phyloP scores from a whole-genome alignment of 53 echinoderm and acorn worm species.

The Henricia sp. region DNA sequence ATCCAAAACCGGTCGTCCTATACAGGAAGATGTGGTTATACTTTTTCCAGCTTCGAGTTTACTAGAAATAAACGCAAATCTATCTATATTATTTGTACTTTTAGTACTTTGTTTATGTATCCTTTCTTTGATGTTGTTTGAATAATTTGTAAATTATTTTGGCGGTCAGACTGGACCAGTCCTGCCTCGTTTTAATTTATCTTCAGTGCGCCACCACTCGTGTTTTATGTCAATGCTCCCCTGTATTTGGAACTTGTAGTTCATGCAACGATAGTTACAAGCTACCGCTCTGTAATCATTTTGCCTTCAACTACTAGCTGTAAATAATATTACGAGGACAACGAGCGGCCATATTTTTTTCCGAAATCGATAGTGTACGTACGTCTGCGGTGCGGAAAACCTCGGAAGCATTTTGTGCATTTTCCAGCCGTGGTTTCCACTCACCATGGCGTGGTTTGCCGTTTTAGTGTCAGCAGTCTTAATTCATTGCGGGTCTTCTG shows the following conservation, averaged over 20 bases:
- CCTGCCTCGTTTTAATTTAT: too few relatives aligned
- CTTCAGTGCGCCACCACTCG: too few relatives aligned
- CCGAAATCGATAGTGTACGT: not conserved
- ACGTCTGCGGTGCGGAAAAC: not conserved
- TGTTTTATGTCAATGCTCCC: too few relatives aligned
- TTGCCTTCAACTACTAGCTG: conserved; percentile 18
- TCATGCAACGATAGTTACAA: not conserved
- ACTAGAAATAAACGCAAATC: too few relatives aligned
- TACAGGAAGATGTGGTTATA: too few relatives aligned
- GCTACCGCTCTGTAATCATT: not conserved
- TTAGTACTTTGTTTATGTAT: too few relatives aligned
- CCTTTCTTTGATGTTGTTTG: too few relatives aligned
- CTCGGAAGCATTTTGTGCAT: not conserved
- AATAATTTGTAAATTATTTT: too few relatives aligned
- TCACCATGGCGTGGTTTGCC: conserved; percentile 52
- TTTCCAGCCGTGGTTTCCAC: conserved; percentile 11
- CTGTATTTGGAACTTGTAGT: conserved; percentile 11
- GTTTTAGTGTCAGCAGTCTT: conserved; percentile 23
- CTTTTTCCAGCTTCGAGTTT: too few relatives aligned
- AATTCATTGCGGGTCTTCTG: conserved; percentile 24
- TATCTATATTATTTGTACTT: too few relatives aligned
- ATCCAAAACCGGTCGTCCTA: too few relatives aligned
- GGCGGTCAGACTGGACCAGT: too few relatives aligned
- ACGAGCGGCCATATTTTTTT: conserved; percentile 56
- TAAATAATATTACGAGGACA: conserved; percentile 6